Conservation (phyloP, 2,113 vertebrate genomes). For the Fulmarus glacialis region DNA sequence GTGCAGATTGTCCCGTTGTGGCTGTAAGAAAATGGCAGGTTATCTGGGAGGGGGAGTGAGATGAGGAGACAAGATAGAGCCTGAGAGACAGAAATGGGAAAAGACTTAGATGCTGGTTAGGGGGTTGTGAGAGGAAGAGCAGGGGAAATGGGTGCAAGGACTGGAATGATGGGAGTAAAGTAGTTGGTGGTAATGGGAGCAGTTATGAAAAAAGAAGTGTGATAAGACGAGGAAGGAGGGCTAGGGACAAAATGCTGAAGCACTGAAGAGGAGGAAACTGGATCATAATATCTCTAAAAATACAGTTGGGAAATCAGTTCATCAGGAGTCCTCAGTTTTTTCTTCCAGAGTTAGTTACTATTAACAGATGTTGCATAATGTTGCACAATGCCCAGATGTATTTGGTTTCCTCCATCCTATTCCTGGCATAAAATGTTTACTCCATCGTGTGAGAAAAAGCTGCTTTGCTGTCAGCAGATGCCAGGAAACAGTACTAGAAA, state of each 20-base stretch:
- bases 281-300: background rate
- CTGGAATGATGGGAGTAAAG: background rate
- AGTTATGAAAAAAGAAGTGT: background rate
- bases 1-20: fast-evolving
- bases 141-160: background rate
- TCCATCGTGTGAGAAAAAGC: background rate
- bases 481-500: background rate
- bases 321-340: background rate
- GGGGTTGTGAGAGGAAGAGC: background rate
- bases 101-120: background rate
- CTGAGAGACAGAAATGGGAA: background rate
- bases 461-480: background rate
- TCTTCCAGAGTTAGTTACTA: background rate
- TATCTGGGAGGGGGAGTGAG: background rate
- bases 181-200: background rate
- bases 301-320: background rate
- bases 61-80: background rate
- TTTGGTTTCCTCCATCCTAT: background rate
- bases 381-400: background rate
- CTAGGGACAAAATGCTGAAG: background rate
- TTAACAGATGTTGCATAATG: background rate
- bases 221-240: background rate
- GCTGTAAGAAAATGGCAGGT: background rate
- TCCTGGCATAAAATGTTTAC: slow-evolving; percentile 3
- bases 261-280: background rate